Conservation (phyloP, 2,113 vertebrate genomes). For the Microcebus jonahi region DNA sequence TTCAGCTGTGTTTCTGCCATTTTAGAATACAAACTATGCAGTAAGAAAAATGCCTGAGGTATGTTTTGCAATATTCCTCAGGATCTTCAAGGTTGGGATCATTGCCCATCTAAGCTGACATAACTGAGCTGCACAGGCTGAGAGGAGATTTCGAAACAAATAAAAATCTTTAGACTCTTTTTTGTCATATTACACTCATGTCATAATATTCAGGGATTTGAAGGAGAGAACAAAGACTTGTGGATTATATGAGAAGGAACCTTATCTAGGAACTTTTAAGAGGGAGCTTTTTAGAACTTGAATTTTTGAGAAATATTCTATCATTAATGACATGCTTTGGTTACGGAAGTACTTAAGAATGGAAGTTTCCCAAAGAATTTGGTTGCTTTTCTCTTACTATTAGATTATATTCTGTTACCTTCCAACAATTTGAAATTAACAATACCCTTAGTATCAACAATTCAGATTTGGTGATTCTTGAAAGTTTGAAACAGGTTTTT, state of each 20-base stretch:
- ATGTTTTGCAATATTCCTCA: neutral
- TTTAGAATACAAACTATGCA: neutral
- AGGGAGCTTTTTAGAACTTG: neutral
- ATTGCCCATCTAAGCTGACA: neutral
- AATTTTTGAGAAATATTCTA: slow-evolving; percentile 3
- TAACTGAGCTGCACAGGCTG: neutral
- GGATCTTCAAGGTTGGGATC: neutral
- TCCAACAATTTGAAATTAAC: slow-evolving; percentile 15
- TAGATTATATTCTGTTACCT: neutral
- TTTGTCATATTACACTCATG: neutral
- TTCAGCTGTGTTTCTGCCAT: neutral
- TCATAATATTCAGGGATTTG: neutral
- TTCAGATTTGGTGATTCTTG: neutral
- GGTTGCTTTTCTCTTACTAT: neutral
- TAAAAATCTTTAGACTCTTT: neutral
- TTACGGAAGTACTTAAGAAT: slow-evolving; percentile 6
- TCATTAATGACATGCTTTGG: neutral
- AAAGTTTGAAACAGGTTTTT: neutral
- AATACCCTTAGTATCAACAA: neutral
- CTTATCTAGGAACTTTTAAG: neutral
- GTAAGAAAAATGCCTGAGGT: neutral
- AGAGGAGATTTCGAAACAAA: neutral
- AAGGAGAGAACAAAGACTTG: neutral
- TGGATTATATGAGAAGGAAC: neutral
- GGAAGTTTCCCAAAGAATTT: slow-evolving; percentile 12